These are phyloP conservation scores for Charina bottae DNA, from an alignment of 2,113 vertebrate species.

Conservation along the genomic window DNA sequence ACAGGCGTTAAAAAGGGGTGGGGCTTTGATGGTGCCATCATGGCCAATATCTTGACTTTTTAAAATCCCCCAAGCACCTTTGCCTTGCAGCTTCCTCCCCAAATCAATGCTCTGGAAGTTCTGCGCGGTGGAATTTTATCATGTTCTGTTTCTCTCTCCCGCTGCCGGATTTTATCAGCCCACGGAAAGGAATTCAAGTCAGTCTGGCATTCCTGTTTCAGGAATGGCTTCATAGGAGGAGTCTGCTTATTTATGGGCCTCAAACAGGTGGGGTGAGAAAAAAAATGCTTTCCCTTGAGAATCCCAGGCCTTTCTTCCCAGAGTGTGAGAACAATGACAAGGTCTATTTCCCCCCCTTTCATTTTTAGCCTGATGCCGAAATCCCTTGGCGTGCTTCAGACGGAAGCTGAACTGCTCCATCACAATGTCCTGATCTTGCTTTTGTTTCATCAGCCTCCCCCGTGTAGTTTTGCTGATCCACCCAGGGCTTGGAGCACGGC, in stretches of 20 bases:
- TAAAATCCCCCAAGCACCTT: background rate
- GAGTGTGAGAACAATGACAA: background rate
- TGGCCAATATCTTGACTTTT: background rate
- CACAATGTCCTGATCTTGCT: background rate
- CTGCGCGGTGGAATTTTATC: background rate
- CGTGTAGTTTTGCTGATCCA: background rate
- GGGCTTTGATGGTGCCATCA: background rate
- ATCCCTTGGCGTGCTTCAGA: background rate
- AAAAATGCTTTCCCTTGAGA: background rate
- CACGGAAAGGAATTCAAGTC: background rate
- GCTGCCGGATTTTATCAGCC: background rate
- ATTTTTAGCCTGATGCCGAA: background rate
- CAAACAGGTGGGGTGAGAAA: background rate
- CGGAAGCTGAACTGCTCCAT: background rate
- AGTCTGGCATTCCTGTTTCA: background rate
- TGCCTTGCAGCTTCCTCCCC: background rate
- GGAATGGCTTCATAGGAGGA: background rate
- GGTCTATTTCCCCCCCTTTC: no score
- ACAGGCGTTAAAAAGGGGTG: background rate
- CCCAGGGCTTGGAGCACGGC: background rate
- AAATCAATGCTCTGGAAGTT: background rate
- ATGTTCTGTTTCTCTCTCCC: background rate
- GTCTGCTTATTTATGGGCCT: background rate
- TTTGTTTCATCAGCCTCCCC: background rate
- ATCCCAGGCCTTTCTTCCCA: background rate